Evolutionary conservation across 1,140 invertebrate genomes (phyloP), one percentile per base, ranked within the genome.

Genomic region (Platorchestia sp.): DNA sequence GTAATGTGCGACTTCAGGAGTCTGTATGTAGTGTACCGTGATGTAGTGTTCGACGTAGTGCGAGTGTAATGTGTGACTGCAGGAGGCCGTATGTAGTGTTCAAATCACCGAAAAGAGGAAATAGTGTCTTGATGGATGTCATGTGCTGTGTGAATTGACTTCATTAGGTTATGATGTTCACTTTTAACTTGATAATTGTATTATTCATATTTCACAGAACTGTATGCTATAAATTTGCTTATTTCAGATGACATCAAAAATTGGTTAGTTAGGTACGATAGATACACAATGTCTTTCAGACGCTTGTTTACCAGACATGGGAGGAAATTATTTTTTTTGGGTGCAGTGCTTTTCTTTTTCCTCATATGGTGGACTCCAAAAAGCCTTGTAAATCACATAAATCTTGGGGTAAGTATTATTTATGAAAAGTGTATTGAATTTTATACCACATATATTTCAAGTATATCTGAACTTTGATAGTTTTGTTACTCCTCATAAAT

Each of bases 351-450:
- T 22, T 93, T 93, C 14, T 93, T 93, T 93, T 47, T 93, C 43
- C 45, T 93, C 6, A 44, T 93, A n/a, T 93, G 91, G 91, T 93
- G 91, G 91, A 44, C 40, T 6, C 91, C 91, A 22, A 93, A 45
- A 93, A 47, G 43, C 47, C 91, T 93, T 40, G 91, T 45, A 10
- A 45, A 93, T 40, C 91, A 10, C 41, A 44, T 89, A 22, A 89
- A 47, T 93, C 43, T 93, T 47, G 91, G 91, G 40, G 91, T 93
- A 41, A 93, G 91, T 93, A 27, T 41, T 0, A 45, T 40, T n/a
- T n/a, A n/a, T n/a, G n/a, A n/a, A n/a, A n/a, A n/a, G 16, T n/a
- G 36, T 6, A 10, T 40, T 93, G 45, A 1, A 47, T 47, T 93
- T 40, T 93, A 0, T 93, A 14, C 43, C 44, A 45, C 47, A 44